Conservation (phyloP, 2,113 vertebrate species). For the Tragelaphus imberbis region DNA sequence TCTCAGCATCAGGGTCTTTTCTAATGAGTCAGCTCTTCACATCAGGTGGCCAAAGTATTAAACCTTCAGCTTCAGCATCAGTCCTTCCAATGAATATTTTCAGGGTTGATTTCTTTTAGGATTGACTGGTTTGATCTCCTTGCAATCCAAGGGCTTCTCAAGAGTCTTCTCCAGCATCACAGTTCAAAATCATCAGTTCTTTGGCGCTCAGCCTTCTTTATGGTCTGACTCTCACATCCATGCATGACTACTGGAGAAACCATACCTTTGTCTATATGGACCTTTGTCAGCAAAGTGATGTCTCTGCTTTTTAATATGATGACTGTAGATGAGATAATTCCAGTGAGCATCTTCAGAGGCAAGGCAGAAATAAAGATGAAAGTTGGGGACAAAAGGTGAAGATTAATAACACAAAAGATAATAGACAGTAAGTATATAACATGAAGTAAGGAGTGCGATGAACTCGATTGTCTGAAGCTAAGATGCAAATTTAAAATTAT, state of each 20-base stretch:
- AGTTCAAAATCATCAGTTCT: neutral
- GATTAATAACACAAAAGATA: accelerated
- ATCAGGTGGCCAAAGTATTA: neutral
- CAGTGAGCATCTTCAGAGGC: accelerated
- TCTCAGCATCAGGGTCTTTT: neutral
- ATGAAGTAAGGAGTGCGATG: accelerated
- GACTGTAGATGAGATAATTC: accelerated
- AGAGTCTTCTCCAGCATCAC: neutral
- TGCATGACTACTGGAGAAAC: neutral
- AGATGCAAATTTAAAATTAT: neutral
- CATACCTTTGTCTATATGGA: neutral
- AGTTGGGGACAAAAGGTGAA: accelerated
- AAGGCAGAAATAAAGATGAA: too few relatives aligned
- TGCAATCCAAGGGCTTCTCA: neutral
- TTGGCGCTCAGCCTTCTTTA: neutral
- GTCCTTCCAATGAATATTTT: neutral
- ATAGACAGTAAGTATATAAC: accelerated
- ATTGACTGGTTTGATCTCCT: neutral
- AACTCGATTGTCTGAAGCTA: neutral
- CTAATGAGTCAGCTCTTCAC: neutral
- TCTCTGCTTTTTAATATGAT: neutral
- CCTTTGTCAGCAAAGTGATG: neutral
- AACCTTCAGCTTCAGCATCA: neutral
- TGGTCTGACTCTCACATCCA: neutral
- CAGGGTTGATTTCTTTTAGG: neutral